Evolutionary conservation across 2,113 vertebrate species (phyloP), one percentile per base, ranked within the genome.

Genomic region (Crotalus horridus): DNA sequence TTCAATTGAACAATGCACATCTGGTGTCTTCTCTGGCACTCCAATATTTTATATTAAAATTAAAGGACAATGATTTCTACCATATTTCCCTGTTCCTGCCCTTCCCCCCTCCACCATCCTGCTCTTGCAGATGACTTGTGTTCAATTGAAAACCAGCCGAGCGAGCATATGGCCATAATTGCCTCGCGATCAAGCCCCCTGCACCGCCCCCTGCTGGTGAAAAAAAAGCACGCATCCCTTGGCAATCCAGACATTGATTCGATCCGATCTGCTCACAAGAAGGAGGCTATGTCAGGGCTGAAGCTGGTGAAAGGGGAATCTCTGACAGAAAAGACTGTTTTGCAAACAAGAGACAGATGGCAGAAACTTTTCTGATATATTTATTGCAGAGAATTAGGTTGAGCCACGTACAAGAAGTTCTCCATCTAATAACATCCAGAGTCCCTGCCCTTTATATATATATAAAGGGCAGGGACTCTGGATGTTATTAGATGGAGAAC

Each of bases 161-260:
- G 33, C 8, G 17, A 29, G 17, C 46, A 43, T 20, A 43, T 43
- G 74, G 56, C 0, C 11, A 0, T 26, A 24, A 29, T 55, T 51
- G 48, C 74, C 58, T 46, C 24, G 29, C 56, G 6, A 26, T 87
- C 74, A 64, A 86, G 56, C 24, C 69, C 58, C 26, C 51, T 56
- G 59, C 59, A 93, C 33, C 55, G 64, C 91, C 89, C 89, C 69
- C 61, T 93, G 91, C 56, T 94, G 90, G 81, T 20, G 43, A 56
- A 87, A 90, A 3, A 33, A 33, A 54, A 0, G 20, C 53, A 15
- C 7, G 4, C 51, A 11, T 89, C 8, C 11, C 43, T 21, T 69
- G 46, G 9, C 51, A 56, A 20, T 20, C 7, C 23, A 87, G 23
- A 53, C 24, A 88, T 33, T 6, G 5, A 4, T 69, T 29, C 5